phyloP scores from a whole-genome alignment of 2,888 invertebrate species.

The Dascillus cervinus region DNA sequence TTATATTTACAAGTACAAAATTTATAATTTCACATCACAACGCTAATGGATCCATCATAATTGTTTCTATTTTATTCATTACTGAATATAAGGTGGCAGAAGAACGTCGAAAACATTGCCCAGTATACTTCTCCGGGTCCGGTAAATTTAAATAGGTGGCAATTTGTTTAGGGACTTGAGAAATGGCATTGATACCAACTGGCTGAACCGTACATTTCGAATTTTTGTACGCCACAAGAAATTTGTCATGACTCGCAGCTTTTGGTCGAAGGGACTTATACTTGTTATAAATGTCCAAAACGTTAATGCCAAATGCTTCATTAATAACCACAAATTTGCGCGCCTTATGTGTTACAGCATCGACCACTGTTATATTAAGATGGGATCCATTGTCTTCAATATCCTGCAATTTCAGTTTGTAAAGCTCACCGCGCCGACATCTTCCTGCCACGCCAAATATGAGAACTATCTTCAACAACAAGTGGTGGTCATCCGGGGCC shows the following conservation, averaged over 20 bases:
- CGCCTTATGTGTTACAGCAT: too few relatives aligned
- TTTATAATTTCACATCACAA: background rate
- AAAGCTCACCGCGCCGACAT: slow-evolving; percentile 1
- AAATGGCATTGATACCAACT: too few relatives aligned
- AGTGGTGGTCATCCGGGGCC: too few relatives aligned
- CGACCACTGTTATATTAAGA: background rate
- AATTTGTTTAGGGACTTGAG: slow-evolving; percentile 2
- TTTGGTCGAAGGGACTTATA: slow-evolving; percentile 1
- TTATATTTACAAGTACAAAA: too few relatives aligned
- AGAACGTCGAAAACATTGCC: background rate
- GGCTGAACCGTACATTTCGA: background rate
- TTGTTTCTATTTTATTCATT: too few relatives aligned
- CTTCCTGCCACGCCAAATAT: slow-evolving; percentile 1
- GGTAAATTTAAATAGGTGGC: slow-evolving; percentile 1
- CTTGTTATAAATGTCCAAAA: background rate
- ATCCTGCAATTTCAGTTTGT: slow-evolving; percentile 2
- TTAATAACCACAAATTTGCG: background rate
- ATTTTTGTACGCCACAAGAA: background rate
- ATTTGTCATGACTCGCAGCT: background rate
- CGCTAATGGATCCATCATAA: too few relatives aligned
- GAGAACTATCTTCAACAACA: slow-evolving; percentile 1
- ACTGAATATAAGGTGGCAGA: slow-evolving; percentile 1
- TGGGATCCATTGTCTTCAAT: background rate
- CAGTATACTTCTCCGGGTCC: slow-evolving; percentile 1
- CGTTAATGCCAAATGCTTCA: background rate